These are phyloP conservation scores for Dolichoris vasculosae DNA, from an alignment of 1,140 invertebrate species.

Conservation along the genomic window DNA sequence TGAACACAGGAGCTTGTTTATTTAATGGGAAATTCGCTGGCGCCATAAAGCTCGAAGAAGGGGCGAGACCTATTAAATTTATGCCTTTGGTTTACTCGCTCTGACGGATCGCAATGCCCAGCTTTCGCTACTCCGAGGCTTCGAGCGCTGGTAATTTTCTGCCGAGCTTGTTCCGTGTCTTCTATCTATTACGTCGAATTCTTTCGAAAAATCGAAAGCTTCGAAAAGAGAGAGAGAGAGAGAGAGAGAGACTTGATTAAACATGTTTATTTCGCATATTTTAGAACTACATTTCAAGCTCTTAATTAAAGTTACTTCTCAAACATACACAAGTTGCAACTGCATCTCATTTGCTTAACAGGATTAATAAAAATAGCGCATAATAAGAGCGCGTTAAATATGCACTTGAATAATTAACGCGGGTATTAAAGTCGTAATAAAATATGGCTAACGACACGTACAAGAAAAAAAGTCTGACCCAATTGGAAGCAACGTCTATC, in stretches of 20 bases:
- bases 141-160: slow-evolving; percentile 35
- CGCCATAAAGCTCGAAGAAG: slow-evolving; percentile 70
- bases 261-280: background rate
- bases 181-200: slow-evolving; percentile 18
- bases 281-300: background rate
- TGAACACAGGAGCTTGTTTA: slow-evolving; percentile 74
- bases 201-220: background rate
- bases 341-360: background rate
- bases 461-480: background rate
- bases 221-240: background rate
- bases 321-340: background rate
- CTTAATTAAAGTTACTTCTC: background rate
- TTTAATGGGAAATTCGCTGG: slow-evolving; percentile 75
- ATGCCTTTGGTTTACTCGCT: slow-evolving; percentile 74
- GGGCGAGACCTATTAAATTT: slow-evolving; percentile 74
- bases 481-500: background rate
- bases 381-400: too few species aligned
- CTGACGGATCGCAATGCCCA: slow-evolving; percentile 73
- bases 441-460: background rate
- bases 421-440: too few species aligned
- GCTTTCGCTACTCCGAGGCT: slow-evolving; percentile 53
- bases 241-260: background rate
- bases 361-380: too few species aligned
- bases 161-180: slow-evolving; percentile 37
- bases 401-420: too few species aligned